These are phyloP conservation scores for Athalia rosae DNA, from an alignment of 2,888 invertebrate species.

Conservation along the genomic window DNA sequence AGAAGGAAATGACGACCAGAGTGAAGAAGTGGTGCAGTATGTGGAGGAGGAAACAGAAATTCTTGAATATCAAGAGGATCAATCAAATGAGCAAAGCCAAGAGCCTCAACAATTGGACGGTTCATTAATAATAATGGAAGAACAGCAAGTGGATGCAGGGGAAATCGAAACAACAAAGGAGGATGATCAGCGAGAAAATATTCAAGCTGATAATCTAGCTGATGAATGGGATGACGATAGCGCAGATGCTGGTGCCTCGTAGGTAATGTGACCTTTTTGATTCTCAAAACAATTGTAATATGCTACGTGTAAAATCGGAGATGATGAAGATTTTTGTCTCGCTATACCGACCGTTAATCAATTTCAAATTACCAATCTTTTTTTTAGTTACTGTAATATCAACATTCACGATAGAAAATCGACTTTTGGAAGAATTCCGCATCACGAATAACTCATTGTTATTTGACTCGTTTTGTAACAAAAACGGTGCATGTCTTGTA, in stretches of 20 bases:
- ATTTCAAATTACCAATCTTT: conserved; percentile 4
- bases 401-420: not conserved
- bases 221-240: conserved; percentile 67
- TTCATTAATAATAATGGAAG: conserved; percentile 68
- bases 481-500: not conserved
- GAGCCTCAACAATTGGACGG: conserved; percentile 55
- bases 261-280: conserved; percentile 14
- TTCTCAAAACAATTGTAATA: not conserved
- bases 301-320: not conserved
- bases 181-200: conserved; percentile 44
- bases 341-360: conserved; percentile 9
- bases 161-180: conserved; percentile 81
- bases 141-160: conserved; percentile 64
- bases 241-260: conserved; percentile 45
- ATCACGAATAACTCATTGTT: conserved; percentile 20
- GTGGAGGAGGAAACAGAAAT: conserved; percentile 73
- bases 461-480: not conserved
- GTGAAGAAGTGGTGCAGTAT: conserved; percentile 69
- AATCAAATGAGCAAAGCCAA: conserved; percentile 64
- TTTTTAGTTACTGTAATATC: not conserved
- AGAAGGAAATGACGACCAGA: conserved; percentile 57
- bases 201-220: conserved; percentile 55
- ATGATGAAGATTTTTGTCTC: not conserved
- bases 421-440: not conserved
- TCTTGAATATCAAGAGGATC: conserved; percentile 67